These are phyloP conservation scores for Cactoblastis cactorum DNA, from an alignment of 2,888 invertebrate species.

Conservation along the genomic window DNA sequence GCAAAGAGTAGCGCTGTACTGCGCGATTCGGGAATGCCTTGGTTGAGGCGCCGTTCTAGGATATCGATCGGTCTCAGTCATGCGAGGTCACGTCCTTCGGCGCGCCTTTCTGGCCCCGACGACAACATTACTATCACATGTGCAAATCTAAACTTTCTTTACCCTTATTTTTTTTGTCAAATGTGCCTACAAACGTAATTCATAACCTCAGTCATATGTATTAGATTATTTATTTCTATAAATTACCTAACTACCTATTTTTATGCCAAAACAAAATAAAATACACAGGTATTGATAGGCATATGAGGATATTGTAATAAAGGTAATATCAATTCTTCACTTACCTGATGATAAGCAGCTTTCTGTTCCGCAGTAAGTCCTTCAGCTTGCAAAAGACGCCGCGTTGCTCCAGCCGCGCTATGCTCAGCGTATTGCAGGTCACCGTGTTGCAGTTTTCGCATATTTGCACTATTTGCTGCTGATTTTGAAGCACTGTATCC, in stretches of 20 bases:
- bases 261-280: too few species aligned
- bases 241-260: too few species aligned
- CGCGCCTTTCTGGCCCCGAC: slow-evolving; percentile 66
- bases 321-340: slow-evolving; percentile 20
- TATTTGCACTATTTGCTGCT: slow-evolving; percentile 67
- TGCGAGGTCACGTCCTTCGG: slow-evolving; percentile 77
- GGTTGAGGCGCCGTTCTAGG: slow-evolving; percentile 49
- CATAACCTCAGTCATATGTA: neutral
- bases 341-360: slow-evolving; percentile 89
- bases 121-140: slow-evolving; percentile 19
- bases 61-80: slow-evolving; percentile 68
- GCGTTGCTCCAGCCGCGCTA: slow-evolving; percentile 87
- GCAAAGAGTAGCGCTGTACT: slow-evolving; percentile 62
- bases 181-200: neutral
- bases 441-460: slow-evolving; percentile 85
- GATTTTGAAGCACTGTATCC: slow-evolving; percentile 86
- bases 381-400: slow-evolving; percentile 89
- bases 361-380: slow-evolving; percentile 92
- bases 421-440: slow-evolving; percentile 91
- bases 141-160: neutral
- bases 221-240: too few species aligned
- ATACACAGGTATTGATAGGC: too few species aligned
- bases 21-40: slow-evolving; percentile 47
- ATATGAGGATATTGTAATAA: too few species aligned
- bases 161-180: neutral